Base-by-base conservation (phyloP, 2,888 invertebrate species). In the Drosophila tripunctata region DNA sequence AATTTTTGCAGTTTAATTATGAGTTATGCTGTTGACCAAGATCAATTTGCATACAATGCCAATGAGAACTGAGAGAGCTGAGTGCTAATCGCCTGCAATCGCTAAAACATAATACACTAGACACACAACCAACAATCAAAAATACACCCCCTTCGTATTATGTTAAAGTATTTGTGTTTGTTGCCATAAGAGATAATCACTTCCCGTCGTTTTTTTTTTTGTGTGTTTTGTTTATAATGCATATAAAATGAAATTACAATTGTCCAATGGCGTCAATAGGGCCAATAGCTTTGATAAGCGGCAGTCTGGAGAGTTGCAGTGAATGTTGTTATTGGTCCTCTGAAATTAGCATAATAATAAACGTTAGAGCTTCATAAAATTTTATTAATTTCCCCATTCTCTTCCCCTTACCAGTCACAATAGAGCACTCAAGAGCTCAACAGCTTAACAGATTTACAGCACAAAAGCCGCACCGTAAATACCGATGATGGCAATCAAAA, bases 261-360 rank as follows among this genome's bases (percentile, higher is more conserved):
- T 44, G 77, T 43, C 56, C 35, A 31, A 50, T 27, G 38, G 12
- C 21, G 22, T 15, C 48, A 27, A 48, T 24, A 61, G 63, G 47
- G 80, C 43, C 67, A 78, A 74, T 74, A 35, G 80, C 80, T 74
- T 79, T 76, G 86, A 83, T 81, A 72, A 79, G 77, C 83, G 57
- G 56, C 58, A 71, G 78, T 78, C 80, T 61, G 50, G 55, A 40
- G 52, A 17, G 36, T 35, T 45, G 31, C n/a, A n/a, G n/a, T n/a
- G n/a, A n/a, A n/a, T n/a, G n/a, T n/a, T n/a, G n/a, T n/a, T n/a
- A n/a, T 36, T 10, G 33, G 31, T 56, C 21, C 6, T 44, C 22
- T 21, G 38, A 68, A 75, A 81, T 81, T 86, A 86, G 83, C 86
- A 86, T 81, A 83, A 82, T 81, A 83, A 82, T 85, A 79, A 85